Percentiles rank a stretch among this genome's conserved stretches.
These are phyloP conservation scores for Oligia fasciuncula DNA, from an alignment of 2,888 invertebrate genomes.

Conservation along the genomic window DNA sequence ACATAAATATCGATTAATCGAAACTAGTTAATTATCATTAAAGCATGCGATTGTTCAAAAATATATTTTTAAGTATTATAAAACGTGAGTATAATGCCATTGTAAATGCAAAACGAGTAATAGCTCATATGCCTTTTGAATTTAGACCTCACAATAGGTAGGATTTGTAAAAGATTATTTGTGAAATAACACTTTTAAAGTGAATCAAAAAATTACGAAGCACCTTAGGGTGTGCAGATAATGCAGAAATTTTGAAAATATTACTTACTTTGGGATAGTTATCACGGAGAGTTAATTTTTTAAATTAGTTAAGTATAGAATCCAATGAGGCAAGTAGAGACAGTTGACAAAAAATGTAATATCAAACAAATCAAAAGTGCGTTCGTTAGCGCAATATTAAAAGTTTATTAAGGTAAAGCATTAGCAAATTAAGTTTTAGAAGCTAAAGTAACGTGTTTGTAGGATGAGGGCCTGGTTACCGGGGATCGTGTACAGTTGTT, in stretches of 20 bases:
- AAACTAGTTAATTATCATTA: constrained; percentile 54
- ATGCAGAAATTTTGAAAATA: constrained; percentile 2
- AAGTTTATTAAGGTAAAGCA: constrained; percentile 68
- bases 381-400: constrained; percentile 63
- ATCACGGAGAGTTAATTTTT: not conserved
- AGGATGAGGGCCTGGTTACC: constrained; percentile 79
- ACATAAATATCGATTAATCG: constrained; percentile 33
- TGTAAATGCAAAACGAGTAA: constrained; percentile 29
- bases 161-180: constrained; percentile 1
- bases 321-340: constrained; percentile 22
- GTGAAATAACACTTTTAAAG: not conserved
- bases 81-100: constrained; percentile 31
- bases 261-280: constrained; percentile 23
- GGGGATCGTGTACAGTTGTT: constrained; percentile 85
- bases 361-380: constrained; percentile 60
- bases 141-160: not conserved
- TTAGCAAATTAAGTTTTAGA: constrained; percentile 75
- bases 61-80: constrained; percentile 27
- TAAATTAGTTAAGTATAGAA: constrained; percentile 6
- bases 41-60: constrained; percentile 67
- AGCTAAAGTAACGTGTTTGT: constrained; percentile 75
- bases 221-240: constrained; percentile 8
- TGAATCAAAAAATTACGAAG: constrained; percentile 8
- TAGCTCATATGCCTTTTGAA: constrained; percentile 40
- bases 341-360: constrained; percentile 26